These are phyloP conservation scores for Tupiocoris notatus DNA, from an alignment of 2,888 invertebrate species.

Conservation along the genomic window DNA sequence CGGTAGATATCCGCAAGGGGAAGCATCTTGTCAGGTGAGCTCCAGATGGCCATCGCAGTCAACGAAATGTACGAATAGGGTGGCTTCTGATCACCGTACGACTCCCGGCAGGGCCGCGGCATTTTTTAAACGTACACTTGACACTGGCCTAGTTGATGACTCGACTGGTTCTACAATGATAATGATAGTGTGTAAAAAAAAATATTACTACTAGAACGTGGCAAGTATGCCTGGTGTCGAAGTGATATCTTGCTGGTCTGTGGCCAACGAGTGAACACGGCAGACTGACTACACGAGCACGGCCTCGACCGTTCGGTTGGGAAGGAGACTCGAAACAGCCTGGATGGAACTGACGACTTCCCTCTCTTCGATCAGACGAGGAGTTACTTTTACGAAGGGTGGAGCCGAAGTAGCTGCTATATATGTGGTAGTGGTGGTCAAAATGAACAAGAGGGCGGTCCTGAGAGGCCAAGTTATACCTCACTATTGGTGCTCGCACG, in stretches of 20 bases:
- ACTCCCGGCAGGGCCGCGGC: slow-evolving; percentile 95
- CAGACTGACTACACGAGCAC: background rate
- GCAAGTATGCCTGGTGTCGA: too few species aligned
- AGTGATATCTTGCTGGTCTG: too few species aligned
- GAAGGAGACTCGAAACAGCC: background rate
- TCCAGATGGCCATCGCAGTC: slow-evolving; percentile 99
- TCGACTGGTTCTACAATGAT: too few species aligned
- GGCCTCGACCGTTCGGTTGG: too few species aligned
- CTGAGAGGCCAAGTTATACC: background rate
- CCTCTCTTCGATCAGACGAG: background rate
- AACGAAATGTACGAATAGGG: slow-evolving; percentile 98
- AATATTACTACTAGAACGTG: too few species aligned
- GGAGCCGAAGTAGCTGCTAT: background rate
- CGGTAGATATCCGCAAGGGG: slow-evolving; percentile 85
- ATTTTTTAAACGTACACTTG: slow-evolving; percentile 61
- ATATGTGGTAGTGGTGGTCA: too few species aligned
- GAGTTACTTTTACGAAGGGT: background rate
- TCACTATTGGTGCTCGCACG: background rate
- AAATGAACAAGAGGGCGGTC: too few species aligned
- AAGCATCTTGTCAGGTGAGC: slow-evolving; percentile 94
- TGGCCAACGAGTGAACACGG: background rate
- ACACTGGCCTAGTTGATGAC: too few species aligned
- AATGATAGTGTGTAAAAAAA: too few species aligned
- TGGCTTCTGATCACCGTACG: slow-evolving; percentile 97
- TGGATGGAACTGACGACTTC: too few species aligned